A percentile compares a stretch with the other conserved stretches of the same genome.
phyloP scores from a whole-genome alignment of 2,888 invertebrate genomes.

The Thymelicus acteon region DNA sequence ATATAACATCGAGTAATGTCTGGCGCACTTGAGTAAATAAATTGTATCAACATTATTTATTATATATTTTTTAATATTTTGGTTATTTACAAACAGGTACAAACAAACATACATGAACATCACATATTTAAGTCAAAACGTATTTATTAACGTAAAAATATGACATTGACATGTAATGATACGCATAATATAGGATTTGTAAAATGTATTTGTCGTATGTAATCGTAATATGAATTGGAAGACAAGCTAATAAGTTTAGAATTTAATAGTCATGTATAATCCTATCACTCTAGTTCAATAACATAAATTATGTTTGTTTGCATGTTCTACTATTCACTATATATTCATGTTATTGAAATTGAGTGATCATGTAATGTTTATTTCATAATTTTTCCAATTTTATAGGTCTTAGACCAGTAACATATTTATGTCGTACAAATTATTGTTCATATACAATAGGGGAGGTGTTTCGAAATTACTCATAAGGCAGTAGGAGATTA shows the following conservation, averaged over 20 bases:
- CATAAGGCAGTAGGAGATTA: conserved; percentile 56
- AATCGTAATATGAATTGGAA: not conserved
- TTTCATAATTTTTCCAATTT: conserved; percentile 15
- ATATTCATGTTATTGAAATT: conserved; percentile 4
- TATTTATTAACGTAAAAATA: not conserved
- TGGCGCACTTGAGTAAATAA: not conserved
- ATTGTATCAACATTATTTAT: not conserved
- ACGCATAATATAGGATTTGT: not conserved
- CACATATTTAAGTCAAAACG: conserved; percentile 8
- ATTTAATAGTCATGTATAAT: not conserved
- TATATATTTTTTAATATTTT: not conserved
- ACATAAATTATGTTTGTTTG: not conserved
- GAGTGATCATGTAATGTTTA: conserved; percentile 2
- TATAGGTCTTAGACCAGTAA: conserved; percentile 23
- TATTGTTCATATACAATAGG: conserved; percentile 54
- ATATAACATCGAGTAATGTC: not conserved
- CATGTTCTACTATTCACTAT: not conserved
- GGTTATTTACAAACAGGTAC: not conserved
- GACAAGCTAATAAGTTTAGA: not conserved
- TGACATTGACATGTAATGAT: not conserved
- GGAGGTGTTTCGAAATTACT: conserved; percentile 54
- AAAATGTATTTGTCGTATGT: conserved; percentile 3
- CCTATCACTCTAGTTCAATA: not conserved
- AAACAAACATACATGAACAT: not conserved
- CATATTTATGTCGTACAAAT: conserved; percentile 25